These are phyloP conservation scores for Silurus lanzhouensis DNA, from an alignment of 2,797 vertebrate genomes.

Conservation along the genomic window DNA sequence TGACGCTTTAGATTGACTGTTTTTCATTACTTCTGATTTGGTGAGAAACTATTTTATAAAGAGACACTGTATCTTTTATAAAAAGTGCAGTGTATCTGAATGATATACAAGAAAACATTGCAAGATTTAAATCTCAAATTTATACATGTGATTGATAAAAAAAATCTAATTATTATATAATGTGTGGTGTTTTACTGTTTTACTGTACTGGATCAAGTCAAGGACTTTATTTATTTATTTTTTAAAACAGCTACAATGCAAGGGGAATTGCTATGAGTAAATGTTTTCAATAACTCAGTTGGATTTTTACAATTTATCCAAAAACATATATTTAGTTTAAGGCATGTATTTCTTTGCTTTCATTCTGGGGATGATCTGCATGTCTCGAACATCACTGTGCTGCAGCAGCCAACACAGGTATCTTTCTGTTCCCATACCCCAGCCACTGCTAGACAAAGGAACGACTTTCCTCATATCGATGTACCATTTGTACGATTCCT, in stretches of 20 bases:
- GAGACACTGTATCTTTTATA: no score
- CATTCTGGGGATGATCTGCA: slow-evolving; percentile 79
- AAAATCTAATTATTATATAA: background rate
- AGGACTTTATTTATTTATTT: background rate
- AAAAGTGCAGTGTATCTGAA: background rate
- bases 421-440: slow-evolving; percentile 81
- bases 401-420: slow-evolving; percentile 80
- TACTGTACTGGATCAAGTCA: background rate
- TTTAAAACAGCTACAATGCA: background rate
- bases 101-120: background rate
- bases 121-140: background rate
- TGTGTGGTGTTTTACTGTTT: background rate
- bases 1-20: background rate
- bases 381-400: slow-evolving; percentile 77
- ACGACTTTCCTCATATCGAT: slow-evolving; percentile 73
- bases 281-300: no score
- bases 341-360: slow-evolving; percentile 79
- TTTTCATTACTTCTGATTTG: background rate
- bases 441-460: slow-evolving; percentile 78
- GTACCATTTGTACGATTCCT: slow-evolving; percentile 80
- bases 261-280: background rate
- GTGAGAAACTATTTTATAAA: background rate
- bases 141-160: background rate
- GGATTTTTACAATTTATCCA: background rate
- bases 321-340: slow-evolving; percentile 56